These are phyloP conservation scores for Etia nguti DNA, from an alignment of 2,113 vertebrate species.

Conservation along the genomic window DNA sequence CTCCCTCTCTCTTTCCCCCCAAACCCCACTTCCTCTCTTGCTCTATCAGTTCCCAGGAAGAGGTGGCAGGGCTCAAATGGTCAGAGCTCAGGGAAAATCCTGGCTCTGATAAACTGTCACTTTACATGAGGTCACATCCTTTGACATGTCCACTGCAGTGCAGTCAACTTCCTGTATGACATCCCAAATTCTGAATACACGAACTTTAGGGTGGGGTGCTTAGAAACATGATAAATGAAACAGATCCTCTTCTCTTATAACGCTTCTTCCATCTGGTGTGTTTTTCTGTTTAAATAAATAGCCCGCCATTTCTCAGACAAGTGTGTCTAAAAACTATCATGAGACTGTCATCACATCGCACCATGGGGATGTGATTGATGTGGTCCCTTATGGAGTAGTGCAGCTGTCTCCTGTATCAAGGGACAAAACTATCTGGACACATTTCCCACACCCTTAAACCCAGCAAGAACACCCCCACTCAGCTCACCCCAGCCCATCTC, in stretches of 20 bases:
- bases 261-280: neutral
- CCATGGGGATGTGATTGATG: neutral
- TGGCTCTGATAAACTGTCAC: neutral
- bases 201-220: neutral
- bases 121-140: slow-evolving; percentile 52
- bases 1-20: neutral
- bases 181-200: neutral
- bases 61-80: neutral
- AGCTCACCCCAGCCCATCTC: neutral
- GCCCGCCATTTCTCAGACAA: neutral
- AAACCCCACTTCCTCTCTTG: slow-evolving; percentile 22
- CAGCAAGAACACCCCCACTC: neutral
- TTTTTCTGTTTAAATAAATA: neutral
- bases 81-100: slow-evolving; percentile 21
- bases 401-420: slow-evolving; percentile 20
- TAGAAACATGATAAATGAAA: neutral
- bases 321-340: neutral
- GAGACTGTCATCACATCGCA: neutral
- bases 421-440: neutral
- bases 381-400: neutral
- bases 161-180: slow-evolving; percentile 12
- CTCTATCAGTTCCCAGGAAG: slow-evolving; percentile 32
- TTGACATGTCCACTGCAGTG: neutral
- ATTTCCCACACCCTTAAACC: slow-evolving; percentile 21
- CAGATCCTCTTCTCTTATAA: neutral